phyloP scores from a whole-genome alignment of 2,797 vertebrate species.

The Glossophaga mutica region DNA sequence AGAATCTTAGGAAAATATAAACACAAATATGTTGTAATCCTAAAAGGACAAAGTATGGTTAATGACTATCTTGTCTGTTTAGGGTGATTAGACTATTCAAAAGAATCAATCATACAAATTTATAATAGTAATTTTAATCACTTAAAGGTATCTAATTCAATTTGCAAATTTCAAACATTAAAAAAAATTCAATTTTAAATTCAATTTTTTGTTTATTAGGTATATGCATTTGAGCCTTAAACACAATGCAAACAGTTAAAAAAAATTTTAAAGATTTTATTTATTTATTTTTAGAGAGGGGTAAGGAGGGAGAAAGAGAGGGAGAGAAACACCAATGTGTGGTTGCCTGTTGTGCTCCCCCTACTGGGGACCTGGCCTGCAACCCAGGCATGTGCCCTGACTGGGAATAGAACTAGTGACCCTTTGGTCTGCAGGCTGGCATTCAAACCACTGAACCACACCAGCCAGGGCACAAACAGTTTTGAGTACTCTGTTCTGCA shows the following conservation, averaged over 20 bases:
- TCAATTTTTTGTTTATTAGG: constrained; percentile 5
- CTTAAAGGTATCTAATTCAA: constrained; percentile 14
- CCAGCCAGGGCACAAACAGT: not conserved
- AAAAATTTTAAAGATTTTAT: too few species aligned
- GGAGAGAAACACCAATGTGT: too few species aligned
- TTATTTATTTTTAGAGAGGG: too few species aligned
- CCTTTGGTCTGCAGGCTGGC: too few species aligned
- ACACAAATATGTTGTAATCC: not conserved
- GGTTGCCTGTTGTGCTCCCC: too few species aligned
- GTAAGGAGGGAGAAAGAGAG: too few species aligned
- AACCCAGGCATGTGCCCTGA: too few species aligned
- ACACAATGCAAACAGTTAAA: constrained; percentile 14
- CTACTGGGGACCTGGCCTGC: too few species aligned
- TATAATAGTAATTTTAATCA: constrained; percentile 15
- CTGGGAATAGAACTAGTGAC: too few species aligned
- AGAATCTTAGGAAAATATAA: not conserved
- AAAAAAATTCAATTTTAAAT: not conserved
- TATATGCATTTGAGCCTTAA: not conserved
- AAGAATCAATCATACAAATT: not conserved
- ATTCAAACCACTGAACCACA: too few species aligned
- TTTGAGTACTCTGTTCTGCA: not conserved
- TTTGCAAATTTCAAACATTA: constrained; percentile 8
- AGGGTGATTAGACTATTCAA: not conserved
- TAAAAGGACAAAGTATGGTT: not conserved
- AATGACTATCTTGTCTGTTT: not conserved